Base-by-base conservation (phyloP, 2,888 invertebrate genomes). In the Trissoscelio sp. region DNA sequence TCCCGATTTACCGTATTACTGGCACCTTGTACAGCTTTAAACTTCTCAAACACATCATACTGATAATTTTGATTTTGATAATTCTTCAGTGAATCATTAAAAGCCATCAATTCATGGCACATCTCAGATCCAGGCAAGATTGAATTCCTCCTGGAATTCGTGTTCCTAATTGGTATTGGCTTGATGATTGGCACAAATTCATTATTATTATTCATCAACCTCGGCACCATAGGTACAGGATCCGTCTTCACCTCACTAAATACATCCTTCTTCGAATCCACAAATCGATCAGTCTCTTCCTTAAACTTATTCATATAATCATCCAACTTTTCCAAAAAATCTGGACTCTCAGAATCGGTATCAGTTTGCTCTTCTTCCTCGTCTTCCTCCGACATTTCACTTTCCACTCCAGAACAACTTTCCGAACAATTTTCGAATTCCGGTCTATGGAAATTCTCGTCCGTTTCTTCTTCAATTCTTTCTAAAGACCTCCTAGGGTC, bases 301-400 rank as follows among this genome's bases (percentile, higher is more conserved):
- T 94, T 93, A 87, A 96, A 95, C 86, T 94, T 94, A 72, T 94
- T 94, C 94, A 96, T 95, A 58, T 94, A 93, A 80, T 94, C 93
- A 80, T 95, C 95, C 14, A 96, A 91, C 89, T 95, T 95, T 81
- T 96, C 96, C 79, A 94, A 92, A 82, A 96, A 93, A 82, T 95
- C 94, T 48, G 95, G 94, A 81, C 94, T 93, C 86, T 95, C 94
- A 3, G 91, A 88, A 84, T 92, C 92, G 64, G 92, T 92, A 75
- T 93, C 93, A 20, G 89, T 89, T 4, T 92, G 92, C 3, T 90
- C 90, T 60, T 93, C 93, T 64, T 93, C 93, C 12, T 85, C 92
- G 78, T 93, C 93, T 81, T 85, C 87, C 31, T 88, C 88, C 0
- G 87, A 87, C 34, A 85, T 67, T 81, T 93, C 92, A 89, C 93